Percentiles rank a stretch among this genome's conserved stretches.
phyloP scores from a whole-genome alignment of 2,888 invertebrate genomes.

The Nephrotoma appendiculata region DNA sequence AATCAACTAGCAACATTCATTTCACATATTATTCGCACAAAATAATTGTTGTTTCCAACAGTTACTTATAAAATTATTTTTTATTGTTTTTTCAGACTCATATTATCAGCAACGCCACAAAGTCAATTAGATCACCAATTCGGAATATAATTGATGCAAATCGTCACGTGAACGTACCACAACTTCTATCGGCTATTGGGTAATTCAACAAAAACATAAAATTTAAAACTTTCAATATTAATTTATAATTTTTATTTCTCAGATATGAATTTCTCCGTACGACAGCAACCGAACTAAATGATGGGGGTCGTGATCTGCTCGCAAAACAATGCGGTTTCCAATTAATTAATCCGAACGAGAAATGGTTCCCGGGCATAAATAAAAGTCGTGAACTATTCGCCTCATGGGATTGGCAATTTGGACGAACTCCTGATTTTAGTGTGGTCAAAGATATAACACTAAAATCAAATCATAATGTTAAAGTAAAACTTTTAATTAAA shows the following conservation, averaged over 20 bases:
- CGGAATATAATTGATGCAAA: constrained; percentile 69
- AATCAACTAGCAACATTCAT: background rate
- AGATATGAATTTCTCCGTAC: constrained; percentile 66
- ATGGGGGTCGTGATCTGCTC: constrained; percentile 56
- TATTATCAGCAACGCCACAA: constrained; percentile 73
- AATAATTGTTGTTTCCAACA: background rate
- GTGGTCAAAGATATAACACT: constrained; percentile 35
- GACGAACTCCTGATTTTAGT: constrained; percentile 72
- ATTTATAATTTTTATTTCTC: background rate
- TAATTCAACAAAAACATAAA: constrained; percentile 14
- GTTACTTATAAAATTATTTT: background rate
- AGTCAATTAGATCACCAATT: constrained; percentile 66
- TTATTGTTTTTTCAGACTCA: constrained; percentile 51
- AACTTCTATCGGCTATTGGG: constrained; percentile 64
- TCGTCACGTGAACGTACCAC: constrained; percentile 51
- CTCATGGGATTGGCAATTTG: constrained; percentile 81
- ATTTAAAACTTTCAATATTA: background rate
- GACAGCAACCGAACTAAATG: constrained; percentile 46
- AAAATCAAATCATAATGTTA: constrained; percentile 39
- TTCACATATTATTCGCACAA: background rate
- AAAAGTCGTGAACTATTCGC: constrained; percentile 51
- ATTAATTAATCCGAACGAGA: constrained; percentile 70
- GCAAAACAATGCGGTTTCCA: constrained; percentile 72
- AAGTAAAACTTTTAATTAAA: constrained; percentile 39
- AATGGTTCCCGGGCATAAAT: constrained; percentile 74